phyloP scores from a whole-genome alignment of 2,888 invertebrate genomes.

The Sesia bembeciformis region DNA sequence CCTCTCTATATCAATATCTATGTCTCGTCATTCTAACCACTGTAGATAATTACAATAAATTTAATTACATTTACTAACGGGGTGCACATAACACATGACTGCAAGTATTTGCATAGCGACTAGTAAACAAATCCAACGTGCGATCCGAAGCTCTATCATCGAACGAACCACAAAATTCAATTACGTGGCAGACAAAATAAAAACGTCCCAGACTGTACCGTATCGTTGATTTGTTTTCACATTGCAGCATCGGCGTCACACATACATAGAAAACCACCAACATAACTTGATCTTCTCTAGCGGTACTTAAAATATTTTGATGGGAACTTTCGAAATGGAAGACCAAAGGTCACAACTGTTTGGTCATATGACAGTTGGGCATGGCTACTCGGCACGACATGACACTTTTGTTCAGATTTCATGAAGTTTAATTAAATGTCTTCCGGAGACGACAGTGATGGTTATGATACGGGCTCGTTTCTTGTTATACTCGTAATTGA shows the following conservation, averaged over 20 bases:
- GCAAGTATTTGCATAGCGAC: slow-evolving; percentile 5
- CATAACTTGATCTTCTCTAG: not conserved
- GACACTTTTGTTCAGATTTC: slow-evolving; percentile 45
- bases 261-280: not conserved
- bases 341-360: slow-evolving; percentile 13
- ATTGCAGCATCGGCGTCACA: slow-evolving; percentile 30
- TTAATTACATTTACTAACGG: not conserved
- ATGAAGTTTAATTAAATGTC: slow-evolving; percentile 54
- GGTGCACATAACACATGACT: not conserved
- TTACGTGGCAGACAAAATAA: slow-evolving; percentile 66
- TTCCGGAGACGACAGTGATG: slow-evolving; percentile 23
- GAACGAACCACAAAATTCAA: slow-evolving; percentile 63
- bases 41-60: not conserved
- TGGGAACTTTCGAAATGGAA: not conserved
- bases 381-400: slow-evolving; percentile 17
- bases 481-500: slow-evolving; percentile 22
- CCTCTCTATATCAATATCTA: too few species aligned
- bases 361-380: slow-evolving; percentile 31
- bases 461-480: not conserved
- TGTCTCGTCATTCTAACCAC: too few species aligned
- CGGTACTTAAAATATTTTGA: not conserved
- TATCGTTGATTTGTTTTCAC: slow-evolving; percentile 62
- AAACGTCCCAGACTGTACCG: slow-evolving; percentile 46
- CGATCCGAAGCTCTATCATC: slow-evolving; percentile 34
- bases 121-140: slow-evolving; percentile 32